Conservation (phyloP, 2,888 invertebrate species). For the Imbricaverruca yamaguchii region DNA sequence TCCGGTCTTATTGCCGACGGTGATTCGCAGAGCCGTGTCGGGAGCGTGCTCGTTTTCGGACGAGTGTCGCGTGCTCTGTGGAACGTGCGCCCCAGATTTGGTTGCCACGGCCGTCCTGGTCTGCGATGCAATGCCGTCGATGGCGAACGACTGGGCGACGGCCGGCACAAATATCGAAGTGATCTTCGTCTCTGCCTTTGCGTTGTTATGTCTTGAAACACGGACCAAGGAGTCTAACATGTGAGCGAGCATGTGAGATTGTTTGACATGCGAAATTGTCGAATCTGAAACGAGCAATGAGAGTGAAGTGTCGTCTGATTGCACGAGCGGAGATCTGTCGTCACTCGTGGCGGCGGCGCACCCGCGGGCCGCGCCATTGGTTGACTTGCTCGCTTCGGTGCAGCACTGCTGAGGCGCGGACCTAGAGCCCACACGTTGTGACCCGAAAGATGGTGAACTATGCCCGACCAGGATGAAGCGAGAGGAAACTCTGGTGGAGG, state of each 20-base stretch:
- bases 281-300: constrained; percentile 59
- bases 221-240: constrained; percentile 66
- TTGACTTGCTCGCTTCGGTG: no score
- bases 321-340: constrained; percentile 47
- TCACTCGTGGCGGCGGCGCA: no score
- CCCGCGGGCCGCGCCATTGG: no score
- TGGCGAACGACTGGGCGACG: no score
- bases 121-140: no score
- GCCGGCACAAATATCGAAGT: no score
- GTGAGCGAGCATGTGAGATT: constrained; percentile 63
- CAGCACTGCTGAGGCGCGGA: no score
- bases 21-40: background rate
- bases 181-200: background rate
- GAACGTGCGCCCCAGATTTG: background rate
- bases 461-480: no score
- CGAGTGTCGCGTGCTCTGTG: constrained; percentile 17
- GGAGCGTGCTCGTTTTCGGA: background rate
- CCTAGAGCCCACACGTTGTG: no score
- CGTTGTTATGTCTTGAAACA: constrained; percentile 66
- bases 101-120: background rate
- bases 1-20: background rate
- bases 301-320: constrained; percentile 49
- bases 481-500: no score
- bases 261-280: no score
- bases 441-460: no score